Percentiles rank a stretch among this genome's conserved stretches.
Conservation (phyloP, 2,113 vertebrate genomes). For the Origma solitaria region DNA sequence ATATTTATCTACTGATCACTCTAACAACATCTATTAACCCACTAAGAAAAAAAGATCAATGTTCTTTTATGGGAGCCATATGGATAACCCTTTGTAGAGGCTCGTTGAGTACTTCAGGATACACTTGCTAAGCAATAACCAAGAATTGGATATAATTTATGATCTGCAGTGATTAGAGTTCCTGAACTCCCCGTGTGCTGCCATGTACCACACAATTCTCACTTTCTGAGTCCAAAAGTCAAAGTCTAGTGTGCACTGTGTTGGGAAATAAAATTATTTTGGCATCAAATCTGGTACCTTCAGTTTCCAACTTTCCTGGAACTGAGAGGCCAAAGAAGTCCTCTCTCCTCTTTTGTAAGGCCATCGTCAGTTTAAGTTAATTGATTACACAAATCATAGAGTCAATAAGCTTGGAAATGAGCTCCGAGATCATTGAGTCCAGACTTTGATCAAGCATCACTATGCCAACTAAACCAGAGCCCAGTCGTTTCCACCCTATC, state of each 20-base stretch:
- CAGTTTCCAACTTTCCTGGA: neutral
- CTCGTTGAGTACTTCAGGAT: neutral
- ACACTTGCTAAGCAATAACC: neutral
- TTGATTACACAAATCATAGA: neutral
- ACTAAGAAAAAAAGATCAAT: neutral
- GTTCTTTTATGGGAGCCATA: neutral
- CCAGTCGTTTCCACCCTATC: neutral
- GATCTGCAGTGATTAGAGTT: neutral
- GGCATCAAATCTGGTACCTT: neutral
- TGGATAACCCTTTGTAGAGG: neutral
- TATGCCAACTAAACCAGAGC: neutral
- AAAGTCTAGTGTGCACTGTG: neutral
- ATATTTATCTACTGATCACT: neutral
- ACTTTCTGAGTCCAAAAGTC: neutral
- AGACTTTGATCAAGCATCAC: neutral
- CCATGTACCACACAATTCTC: neutral
- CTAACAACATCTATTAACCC: neutral
- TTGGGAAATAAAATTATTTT: neutral
- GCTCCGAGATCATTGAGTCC: neutral
- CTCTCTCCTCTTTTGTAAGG: neutral
- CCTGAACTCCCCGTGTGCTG: neutral
- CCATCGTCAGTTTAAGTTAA: neutral
- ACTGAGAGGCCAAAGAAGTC: neutral
- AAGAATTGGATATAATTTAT: neutral
- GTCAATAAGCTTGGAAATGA: neutral